Base-by-base conservation (phyloP, 1,140 invertebrate species). In the Proales similis region DNA sequence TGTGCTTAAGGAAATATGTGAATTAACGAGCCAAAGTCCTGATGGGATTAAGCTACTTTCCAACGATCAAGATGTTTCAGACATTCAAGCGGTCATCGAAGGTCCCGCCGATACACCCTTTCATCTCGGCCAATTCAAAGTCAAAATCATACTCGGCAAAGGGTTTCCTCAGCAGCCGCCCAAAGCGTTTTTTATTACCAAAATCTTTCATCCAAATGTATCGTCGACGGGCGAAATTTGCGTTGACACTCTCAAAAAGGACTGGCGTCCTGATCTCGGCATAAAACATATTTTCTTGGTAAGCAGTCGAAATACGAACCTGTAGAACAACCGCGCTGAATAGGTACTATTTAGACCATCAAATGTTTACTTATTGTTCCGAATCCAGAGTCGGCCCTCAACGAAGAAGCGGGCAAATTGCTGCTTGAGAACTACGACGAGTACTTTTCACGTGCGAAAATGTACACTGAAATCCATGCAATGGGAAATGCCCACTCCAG, bases 171-270 rank as follows among this genome's bases (percentile, higher is more conserved):
- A 85, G 68, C 82, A 84, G 69, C 90, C 92, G 66, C 92, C 91
- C 17, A 93, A 92, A 78, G 91, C 89, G 36, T 91, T 84, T 77
- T 95, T 96, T 74, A 77, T 92, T 27, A 96, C 91, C 48, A 91
- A 90, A 81, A 92, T 96, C 69, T 96, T 96, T 79, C 91, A 95
- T 78, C 91, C 91, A 27, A 95, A 96, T 81, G 90, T 95, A 67
- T 85, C 90, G 9, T 81, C 82, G 68, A 88, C 86, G 79, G 91
- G 91, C 33, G 90, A 94, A 78, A 94, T 96, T 72, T 95, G 91
- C 79, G 92, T 96, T 0, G 93, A 95, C 77, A 94, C 91, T 51
- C 79, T 96, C 49, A 92, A 93, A 77, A 92, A 88, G 78, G 76
- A 95, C 79, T 95, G 91, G 91, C 90, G 90, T 74, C 83, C 89